Conservation (phyloP, 2,797 vertebrate genomes). For the Sebastes ruberrimus region DNA sequence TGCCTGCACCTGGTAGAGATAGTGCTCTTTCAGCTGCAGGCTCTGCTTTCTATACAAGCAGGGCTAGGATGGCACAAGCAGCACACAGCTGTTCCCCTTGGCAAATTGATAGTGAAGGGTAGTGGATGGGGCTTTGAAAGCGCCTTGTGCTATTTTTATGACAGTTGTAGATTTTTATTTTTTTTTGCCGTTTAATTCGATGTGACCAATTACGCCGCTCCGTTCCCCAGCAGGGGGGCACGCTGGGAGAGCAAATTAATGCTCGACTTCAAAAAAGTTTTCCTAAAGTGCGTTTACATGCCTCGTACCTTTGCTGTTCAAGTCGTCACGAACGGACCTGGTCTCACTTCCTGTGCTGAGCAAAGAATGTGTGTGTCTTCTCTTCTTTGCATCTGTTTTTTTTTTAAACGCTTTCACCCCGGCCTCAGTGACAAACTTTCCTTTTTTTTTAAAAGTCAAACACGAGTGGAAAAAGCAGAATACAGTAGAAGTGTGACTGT, state of each 20-base stretch:
- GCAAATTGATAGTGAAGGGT: constrained; percentile 81
- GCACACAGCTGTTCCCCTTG: constrained; percentile 76
- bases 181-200: constrained; percentile 67
- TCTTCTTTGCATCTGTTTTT: not conserved
- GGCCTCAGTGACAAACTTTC: constrained; percentile 47
- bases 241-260: constrained; percentile 49
- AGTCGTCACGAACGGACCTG: constrained; percentile 7
- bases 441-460: constrained; percentile 22
- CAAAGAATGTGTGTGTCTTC: not conserved
- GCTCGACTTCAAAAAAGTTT: constrained; percentile 66
- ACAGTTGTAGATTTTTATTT: constrained; percentile 66
- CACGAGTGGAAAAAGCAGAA: not conserved
- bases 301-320: constrained; percentile 49
- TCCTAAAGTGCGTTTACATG: constrained; percentile 58
- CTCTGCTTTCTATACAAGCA: constrained; percentile 75
- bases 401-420: not conserved
- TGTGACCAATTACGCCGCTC: constrained; percentile 60
- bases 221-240: constrained; percentile 42
- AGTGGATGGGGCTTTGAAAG: constrained; percentile 75
- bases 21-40: constrained; percentile 78
- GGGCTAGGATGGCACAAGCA: constrained; percentile 75
- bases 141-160: constrained; percentile 75
- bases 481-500: constrained; percentile 11
- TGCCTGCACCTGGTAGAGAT: constrained; percentile 80
- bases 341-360: constrained; percentile 20